These are phyloP conservation scores for Musca vetustissima DNA, from an alignment of 1,140 invertebrate species.

Conservation along the genomic window DNA sequence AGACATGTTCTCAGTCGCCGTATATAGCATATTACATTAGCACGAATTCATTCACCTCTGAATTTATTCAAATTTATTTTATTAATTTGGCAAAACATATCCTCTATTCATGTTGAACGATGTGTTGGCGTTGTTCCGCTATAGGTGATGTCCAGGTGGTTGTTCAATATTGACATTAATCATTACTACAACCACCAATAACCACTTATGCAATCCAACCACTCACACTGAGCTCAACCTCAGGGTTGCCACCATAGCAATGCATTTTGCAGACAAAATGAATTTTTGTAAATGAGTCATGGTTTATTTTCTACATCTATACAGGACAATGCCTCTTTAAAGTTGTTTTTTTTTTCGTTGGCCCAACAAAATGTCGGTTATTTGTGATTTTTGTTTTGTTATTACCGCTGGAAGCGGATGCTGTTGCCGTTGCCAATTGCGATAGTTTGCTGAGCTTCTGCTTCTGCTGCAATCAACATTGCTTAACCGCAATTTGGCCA, in stretches of 20 bases:
- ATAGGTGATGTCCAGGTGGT: no score
- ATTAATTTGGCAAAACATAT: no score
- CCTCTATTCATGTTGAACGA: no score
- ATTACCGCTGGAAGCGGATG: neutral
- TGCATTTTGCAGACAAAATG: neutral
- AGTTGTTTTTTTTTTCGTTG: neutral
- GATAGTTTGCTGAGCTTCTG: neutral
- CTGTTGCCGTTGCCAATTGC: constrained; percentile 1
- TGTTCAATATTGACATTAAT: no score
- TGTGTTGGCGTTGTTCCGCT: no score
- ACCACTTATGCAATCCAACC: no score
- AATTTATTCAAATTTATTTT: no score
- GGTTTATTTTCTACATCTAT: neutral
- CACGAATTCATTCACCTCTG: no score
- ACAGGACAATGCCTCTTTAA: neutral
- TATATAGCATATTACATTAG: no score
- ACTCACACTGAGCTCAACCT: neutral
- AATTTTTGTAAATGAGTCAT: neutral
- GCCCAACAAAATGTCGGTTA: neutral
- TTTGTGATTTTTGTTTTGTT: constrained; percentile 9
- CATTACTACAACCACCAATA: no score
- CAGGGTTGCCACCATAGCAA: neutral
- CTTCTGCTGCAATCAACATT: constrained; percentile 24
- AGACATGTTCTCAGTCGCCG: no score
- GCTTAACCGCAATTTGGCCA: constrained; percentile 24